Base-by-base conservation (phyloP, 1,140 invertebrate species). In the Meloidogyne chitwoodi region DNA sequence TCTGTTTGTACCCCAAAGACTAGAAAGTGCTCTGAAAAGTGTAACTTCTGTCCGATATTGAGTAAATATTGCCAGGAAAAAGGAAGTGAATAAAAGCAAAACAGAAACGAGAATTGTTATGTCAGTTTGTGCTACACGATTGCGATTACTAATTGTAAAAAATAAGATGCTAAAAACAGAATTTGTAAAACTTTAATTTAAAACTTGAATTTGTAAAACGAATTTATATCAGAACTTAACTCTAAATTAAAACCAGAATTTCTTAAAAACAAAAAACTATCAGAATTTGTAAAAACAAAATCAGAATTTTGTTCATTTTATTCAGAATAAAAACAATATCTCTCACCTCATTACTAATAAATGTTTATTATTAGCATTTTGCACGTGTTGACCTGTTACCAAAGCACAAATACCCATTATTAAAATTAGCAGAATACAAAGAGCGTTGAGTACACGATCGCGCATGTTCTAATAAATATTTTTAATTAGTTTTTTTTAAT, bases 1-100 rank as follows among this genome's bases (percentile, higher is more conserved):
- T 12, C 78, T 26, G 26, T 79, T 79, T 12, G 78, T 79, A 11
- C 56, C 38, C 78, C 78, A 80, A 62, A 79, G 44, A 2, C 69
- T 62, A 29, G 70, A 27, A 16, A 79, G n/a, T n/a, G 66, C 27
- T 24, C 78, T 38, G 41, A 79, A 79, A n/a, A 79, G 19, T 12
- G 78, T 79, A 11, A 80, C 78, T 64, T 79, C 78, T 26, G 78
- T 79, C 24, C 78, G 29, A 41, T 79, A 79, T 67, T 79, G 78
- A 14, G 78, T 79, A 27, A 79, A 79, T 16, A 79, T 69, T 16
- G 78, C 78, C 1, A 79, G 64, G 19, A 79, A 79, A 56, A 79
- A 79, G 24, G 78, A 78, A 22, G 66, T 48, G 29, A 79, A 79
- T 38, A 79, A 81, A 24, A 79, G 78, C 5, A 79, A 34, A 31